Evolutionary conservation across 2,797 vertebrate species (phyloP), one percentile per base, ranked within the genome.

Genomic region (Coranthus polyacanthus): DNA sequence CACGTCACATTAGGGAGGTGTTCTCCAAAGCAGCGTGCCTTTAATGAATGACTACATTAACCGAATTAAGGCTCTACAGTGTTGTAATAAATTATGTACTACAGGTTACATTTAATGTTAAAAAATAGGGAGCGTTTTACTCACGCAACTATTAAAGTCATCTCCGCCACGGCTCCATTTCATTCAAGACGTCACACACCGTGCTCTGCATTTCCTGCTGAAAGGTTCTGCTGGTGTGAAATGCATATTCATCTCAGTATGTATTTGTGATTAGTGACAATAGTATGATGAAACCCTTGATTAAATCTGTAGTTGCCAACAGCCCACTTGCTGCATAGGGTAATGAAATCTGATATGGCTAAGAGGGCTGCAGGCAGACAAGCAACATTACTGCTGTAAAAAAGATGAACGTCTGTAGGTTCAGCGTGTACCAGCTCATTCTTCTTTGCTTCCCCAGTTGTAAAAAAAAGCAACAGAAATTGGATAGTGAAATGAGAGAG

Each of bases 281-380:
- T 32, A 43, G 63, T 76, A 74, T 12, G 51, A 85, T 86, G 82
- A 82, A 63, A 84, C 11, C 55, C 57, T 56, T 78, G 80, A 91
- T 92, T 77, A 89, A 86, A 90, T 81, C 70, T 59, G 53, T 55
- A 17, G 54, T 43, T 20, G 17, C 29, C 24, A 57, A 60, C 20
- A 46, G 44, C 63, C 53, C 18, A 20, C 52, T 45, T 43, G 73
- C 47, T 72, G 46, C 37, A 4, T 38, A 38, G 67, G 51, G 52
- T 85, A 85, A 88, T 90, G 63, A 89, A 82, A 92, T 85, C 79
- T 77, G 76, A 89, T 84, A 82, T 66, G 37, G 43, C 50, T 60
- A 49, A 69, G 50, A 53, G 37, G 65, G 75, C 61, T 44, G 53
- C 47, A 69, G 49, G 52, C 34, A 73, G 71, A 68, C 63, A 37